phyloP scores from a whole-genome alignment of 2,113 vertebrate genomes.

The Gnathonemus longibarbis region DNA sequence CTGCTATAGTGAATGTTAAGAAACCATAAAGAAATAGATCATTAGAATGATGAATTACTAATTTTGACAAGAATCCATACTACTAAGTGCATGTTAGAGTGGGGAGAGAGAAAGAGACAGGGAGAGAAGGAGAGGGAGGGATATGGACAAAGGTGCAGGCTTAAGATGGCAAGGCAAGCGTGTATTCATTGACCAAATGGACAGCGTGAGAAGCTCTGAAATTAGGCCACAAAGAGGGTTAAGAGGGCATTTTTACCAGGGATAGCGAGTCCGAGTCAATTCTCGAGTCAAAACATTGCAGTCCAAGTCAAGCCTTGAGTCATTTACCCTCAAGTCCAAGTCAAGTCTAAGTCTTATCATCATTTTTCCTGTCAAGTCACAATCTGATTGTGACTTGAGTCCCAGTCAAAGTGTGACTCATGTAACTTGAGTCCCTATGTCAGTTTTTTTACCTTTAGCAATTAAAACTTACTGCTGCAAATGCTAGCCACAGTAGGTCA shows the following conservation, averaged over 20 bases:
- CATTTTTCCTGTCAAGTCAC: too few relatives aligned
- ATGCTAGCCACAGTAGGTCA: too few relatives aligned
- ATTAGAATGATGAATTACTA: neutral
- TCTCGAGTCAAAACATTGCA: too few relatives aligned
- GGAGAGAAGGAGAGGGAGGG: neutral
- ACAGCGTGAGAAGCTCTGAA: neutral
- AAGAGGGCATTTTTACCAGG: neutral
- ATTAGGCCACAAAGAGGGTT: neutral
- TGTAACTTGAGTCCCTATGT: too few relatives aligned
- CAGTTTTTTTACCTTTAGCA: too few relatives aligned
- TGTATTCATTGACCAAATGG: neutral
- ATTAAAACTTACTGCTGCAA: too few relatives aligned
- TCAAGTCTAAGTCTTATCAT: too few relatives aligned
- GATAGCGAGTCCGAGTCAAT: too few relatives aligned
- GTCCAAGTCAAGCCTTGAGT: too few relatives aligned
- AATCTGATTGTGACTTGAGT: too few relatives aligned
- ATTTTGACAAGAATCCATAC: neutral
- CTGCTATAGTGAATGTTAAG: neutral
- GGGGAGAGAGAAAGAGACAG: neutral
- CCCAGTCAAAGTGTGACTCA: too few relatives aligned
- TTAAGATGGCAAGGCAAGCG: neutral
- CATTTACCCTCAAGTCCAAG: too few relatives aligned
- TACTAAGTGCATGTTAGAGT: neutral
- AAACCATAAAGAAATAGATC: neutral
- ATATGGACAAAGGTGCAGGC: neutral